Conservation (phyloP, 2,888 invertebrate genomes). For the Aleiodes leptofemur region DNA sequence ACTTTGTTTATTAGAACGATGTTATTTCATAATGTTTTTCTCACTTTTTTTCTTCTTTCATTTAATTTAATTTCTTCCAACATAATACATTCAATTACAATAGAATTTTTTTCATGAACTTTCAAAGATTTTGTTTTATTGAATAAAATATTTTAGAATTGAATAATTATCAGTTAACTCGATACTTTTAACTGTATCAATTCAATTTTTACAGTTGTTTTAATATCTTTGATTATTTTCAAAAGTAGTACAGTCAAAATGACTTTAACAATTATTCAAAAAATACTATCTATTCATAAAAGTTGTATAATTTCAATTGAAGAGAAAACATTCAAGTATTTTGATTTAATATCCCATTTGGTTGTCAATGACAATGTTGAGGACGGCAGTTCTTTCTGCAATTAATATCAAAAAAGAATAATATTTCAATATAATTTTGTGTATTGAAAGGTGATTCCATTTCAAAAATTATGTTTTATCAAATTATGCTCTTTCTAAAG, state of each 20-base stretch:
- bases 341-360: conserved; percentile 59
- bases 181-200: too few species aligned
- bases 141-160: not conserved
- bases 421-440: conserved; percentile 25
- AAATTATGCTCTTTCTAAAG: conserved; percentile 6
- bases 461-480: conserved; percentile 47
- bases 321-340: conserved; percentile 44
- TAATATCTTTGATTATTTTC: not conserved
- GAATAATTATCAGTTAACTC: not conserved
- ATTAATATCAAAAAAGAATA: conserved; percentile 57
- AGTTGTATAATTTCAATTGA: conserved; percentile 39
- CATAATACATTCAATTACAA: conserved; percentile 23
- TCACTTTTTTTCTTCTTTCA: conserved; percentile 49
- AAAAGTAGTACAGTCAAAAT: conserved; percentile 46
- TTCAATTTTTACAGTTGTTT: too few species aligned
- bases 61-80: conserved; percentile 38
- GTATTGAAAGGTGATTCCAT: conserved; percentile 27
- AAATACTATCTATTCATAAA: not conserved
- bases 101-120: not conserved
- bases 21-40: conserved; percentile 38
- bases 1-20: conserved; percentile 55
- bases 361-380: conserved; percentile 70
- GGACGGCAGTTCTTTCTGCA: conserved; percentile 71
- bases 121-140: not conserved
- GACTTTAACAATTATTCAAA: conserved; percentile 35